Evolutionary conservation across 2,888 invertebrate species (phyloP), one percentile per base, ranked within the genome.

Genomic region (Drosophila leonis): DNA sequence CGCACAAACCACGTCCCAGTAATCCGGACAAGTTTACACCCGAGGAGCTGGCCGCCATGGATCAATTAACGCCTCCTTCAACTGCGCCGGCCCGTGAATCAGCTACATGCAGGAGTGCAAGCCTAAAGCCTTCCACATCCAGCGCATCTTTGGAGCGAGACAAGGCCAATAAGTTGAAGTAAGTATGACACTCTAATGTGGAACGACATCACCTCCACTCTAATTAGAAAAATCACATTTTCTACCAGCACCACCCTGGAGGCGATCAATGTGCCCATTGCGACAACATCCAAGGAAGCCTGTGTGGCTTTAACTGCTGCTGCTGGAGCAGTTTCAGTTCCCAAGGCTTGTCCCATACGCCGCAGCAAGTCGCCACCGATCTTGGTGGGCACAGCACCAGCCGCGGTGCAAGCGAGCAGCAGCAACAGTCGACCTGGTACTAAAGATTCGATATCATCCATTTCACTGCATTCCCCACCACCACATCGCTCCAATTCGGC

Each of bases 11-110:
- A 5, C 93, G 92, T n/a, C 78, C 85, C 8, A 91, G 72, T 37
- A 90, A 91, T 76, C 91, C 92, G 4, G 90, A 92, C 64, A 83
- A 92, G 72, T 92, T 92, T 70, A 93, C 92, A 4, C 90, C 92
- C n/a, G 93, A 93, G 70, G 93, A 93, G 59, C 65, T 93, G 24
- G 91, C 91, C 0, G 90, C 88, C 18, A 91, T 93, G 91, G 92
- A 92, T 55, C 90, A 91, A 39, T 31, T 72, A 37, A 92, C 89
- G 0, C 93, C 93, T 4, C 93, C 94, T 0, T 93, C 94, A 59
- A 94, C 95, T 0, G 94, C 94, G 5, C 94, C 94, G 2, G 72
- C 91, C 29, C 76, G 89, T 4, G 92, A 91, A 39, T 70, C 90
- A 4, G 77, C 88, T 18, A 78, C 77, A 18, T 79, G 83, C 56